Evolutionary conservation across 2,888 invertebrate genomes (phyloP), one percentile per base, ranked within the genome.

Genomic region (Drosophila mimica): DNA sequence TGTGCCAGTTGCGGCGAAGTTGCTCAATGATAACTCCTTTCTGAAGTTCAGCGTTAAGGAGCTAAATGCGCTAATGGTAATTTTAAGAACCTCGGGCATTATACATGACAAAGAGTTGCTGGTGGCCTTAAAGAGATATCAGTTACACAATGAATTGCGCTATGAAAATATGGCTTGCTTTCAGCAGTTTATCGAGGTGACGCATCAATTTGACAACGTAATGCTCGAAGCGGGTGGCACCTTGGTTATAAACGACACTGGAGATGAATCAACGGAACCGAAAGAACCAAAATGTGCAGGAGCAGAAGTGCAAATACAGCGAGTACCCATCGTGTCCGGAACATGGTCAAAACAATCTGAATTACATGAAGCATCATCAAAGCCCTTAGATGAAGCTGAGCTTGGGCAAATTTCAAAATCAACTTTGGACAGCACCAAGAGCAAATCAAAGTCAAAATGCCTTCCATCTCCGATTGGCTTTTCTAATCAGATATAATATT

Each of bases 171-270:
- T 83, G 86, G 40, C 34, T 0, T 51, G 30, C 2, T 84, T 84
- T 53, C 81, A 71, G 51, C 33, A 77, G 15, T 85, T 85, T 36
- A 76, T 81, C n/a, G 67, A 79, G 25, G 74, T 81, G 0, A 66
- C 83, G 1, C 68, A 70, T 11, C 25, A 83, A 1, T 81, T 85
- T 49, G 66, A 56, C 0, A 25, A 70, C 0, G 52, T 76, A 2
- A 61, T 74, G 11, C 83, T 85, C 52, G 76, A 70, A 4, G 51
- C 70, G 11, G 81, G 83, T 56, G 86, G 86, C 33, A 79, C 67
- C 0, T 49, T 84, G 49, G 46, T 60, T 8, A 9, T 80, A 8
- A 13, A 33, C 0, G 36, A 36, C 6, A 28, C 25, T 6, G 30
- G 15, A 7, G 9, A 3, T 5, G 8, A 63, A 15, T 15, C 36